Conservation (phyloP, 2,888 invertebrate genomes). For the Seladonia tumulorum region DNA sequence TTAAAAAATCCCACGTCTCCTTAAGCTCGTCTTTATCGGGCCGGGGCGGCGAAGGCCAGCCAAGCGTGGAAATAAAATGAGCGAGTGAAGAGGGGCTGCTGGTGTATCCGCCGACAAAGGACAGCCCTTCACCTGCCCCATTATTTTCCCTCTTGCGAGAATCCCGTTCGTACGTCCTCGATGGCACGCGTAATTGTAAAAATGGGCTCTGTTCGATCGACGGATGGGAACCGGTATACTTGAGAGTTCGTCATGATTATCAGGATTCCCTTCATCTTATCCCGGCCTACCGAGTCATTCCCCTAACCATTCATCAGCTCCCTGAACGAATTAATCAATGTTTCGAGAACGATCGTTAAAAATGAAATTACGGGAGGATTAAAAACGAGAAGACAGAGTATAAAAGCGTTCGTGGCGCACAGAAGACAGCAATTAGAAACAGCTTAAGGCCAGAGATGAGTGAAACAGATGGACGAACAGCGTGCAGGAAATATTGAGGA, state of each 20-base stretch:
- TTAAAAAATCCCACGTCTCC: background rate
- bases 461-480: background rate
- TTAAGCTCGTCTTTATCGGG: conserved; percentile 51
- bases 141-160: conserved; percentile 47
- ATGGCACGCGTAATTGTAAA: conserved; percentile 12
- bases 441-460: background rate
- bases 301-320: background rate
- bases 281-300: background rate
- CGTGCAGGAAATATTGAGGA: background rate
- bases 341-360: too few relatives aligned
- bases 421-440: background rate
- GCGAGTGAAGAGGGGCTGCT: background rate
- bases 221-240: background rate
- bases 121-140: conserved; percentile 9
- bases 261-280: background rate
- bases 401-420: background rate
- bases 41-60: conserved; percentile 1
- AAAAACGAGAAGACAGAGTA: background rate
- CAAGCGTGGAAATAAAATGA: conserved; percentile 57
- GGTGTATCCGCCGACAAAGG: conserved; percentile 48
- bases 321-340: background rate
- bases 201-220: conserved; percentile 3
- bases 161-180: conserved; percentile 6
- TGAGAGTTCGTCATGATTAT: background rate
- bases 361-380: background rate